These are phyloP conservation scores for Lamellibrachia columna DNA, from an alignment of 2,888 invertebrate species.

Conservation along the genomic window DNA sequence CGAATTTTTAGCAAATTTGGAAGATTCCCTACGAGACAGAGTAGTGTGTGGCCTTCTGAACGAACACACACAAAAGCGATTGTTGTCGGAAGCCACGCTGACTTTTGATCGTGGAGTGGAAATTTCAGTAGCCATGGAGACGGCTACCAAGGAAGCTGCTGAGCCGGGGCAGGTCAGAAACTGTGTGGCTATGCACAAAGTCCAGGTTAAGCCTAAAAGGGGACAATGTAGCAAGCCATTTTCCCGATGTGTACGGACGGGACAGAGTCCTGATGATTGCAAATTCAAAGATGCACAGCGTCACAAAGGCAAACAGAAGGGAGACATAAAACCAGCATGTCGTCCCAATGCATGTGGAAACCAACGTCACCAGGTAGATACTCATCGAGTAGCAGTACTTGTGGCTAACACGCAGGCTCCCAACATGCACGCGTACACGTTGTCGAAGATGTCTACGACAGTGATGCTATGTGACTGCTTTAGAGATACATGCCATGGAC, in stretches of 20 bases:
- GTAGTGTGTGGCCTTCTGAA: constrained; percentile 7
- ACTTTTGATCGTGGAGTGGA: constrained; percentile 35
- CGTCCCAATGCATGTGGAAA: neutral
- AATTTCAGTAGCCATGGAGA: constrained; percentile 32
- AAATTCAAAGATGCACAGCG: no score
- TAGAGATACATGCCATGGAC: neutral
- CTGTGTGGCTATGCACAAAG: neutral
- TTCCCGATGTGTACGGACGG: neutral
- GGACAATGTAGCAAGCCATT: constrained; percentile 6
- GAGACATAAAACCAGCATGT: constrained; percentile 7
- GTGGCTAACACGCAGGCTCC: neutral
- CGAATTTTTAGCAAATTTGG: constrained; percentile 34
- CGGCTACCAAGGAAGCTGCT: constrained; percentile 32
- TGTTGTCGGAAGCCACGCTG: constrained; percentile 33
- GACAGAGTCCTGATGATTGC: neutral
- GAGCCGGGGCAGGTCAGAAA: constrained; percentile 21
- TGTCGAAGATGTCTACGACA: no score
- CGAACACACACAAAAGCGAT: constrained; percentile 26
- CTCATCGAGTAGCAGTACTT: neutral
- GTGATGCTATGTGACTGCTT: no score
- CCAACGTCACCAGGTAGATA: neutral
- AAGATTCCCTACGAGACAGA: constrained; percentile 36
- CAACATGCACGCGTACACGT: no score
- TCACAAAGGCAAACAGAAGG: neutral
- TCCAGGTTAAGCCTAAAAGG: neutral